Conservation (phyloP, 2,113 vertebrate species). For the Scartelaos histophorus region DNA sequence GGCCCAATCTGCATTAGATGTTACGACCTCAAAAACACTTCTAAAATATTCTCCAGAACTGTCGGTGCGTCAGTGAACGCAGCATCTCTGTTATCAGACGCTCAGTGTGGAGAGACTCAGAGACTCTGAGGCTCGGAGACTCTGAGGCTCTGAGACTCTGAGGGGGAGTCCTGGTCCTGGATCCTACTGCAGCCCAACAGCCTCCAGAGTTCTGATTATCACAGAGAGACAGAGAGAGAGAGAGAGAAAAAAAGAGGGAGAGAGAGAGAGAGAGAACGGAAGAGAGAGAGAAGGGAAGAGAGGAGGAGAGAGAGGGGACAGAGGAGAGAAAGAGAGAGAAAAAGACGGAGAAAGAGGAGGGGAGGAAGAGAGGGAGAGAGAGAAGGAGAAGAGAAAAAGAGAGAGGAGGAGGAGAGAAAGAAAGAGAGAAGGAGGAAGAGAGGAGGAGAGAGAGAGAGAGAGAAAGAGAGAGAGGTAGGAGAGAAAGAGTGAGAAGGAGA, state of each 20-base stretch:
- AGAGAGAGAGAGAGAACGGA: constrained; percentile 57
- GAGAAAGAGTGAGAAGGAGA: too few species aligned
- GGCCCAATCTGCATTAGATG: background rate
- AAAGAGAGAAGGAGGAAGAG: too few species aligned
- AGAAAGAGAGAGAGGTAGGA: too few species aligned
- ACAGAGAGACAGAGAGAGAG: constrained; percentile 39
- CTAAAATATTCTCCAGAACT: background rate
- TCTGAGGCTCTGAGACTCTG: too few species aligned
- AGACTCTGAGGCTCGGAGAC: too few species aligned
- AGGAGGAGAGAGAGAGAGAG: too few species aligned
- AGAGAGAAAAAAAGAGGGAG: constrained; percentile 52
- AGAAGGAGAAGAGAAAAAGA: too few species aligned
- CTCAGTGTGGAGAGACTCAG: constrained; percentile 10
- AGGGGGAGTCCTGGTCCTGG: constrained; percentile 23
- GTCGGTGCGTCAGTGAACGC: background rate
- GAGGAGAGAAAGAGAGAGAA: too few species aligned
- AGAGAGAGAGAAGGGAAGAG: constrained; percentile 19
- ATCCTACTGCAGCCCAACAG: constrained; percentile 41
- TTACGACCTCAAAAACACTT: background rate
- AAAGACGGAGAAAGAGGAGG: too few species aligned
- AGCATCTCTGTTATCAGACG: constrained; percentile 36
- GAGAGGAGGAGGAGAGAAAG: too few species aligned
- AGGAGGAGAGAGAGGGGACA: too few species aligned
- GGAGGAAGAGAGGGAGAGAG: too few species aligned
- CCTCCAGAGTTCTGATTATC: constrained; percentile 64